Percentiles rank a stretch among this genome's conserved stretches.
Evolutionary conservation across 1,140 invertebrate genomes (phyloP).

Genomic region (Drosophila bocqueti): DNA sequence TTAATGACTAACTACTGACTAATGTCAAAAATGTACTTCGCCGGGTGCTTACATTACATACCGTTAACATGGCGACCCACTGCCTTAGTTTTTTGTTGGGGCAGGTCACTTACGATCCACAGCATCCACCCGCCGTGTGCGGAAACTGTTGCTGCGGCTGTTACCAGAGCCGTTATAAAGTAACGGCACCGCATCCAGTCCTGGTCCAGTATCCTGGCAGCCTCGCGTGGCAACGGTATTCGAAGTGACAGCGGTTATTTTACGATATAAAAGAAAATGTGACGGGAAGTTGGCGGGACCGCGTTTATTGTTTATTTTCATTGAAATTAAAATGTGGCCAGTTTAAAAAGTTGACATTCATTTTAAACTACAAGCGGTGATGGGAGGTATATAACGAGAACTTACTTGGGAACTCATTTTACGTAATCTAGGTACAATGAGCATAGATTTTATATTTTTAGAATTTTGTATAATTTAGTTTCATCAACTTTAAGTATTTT

Average conservation of each 20-base stretch:
- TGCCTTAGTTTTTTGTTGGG: slow-evolving; percentile 55
- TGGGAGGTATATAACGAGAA: not conserved
- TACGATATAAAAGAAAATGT: slow-evolving; percentile 15
- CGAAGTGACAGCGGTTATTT: not conserved
- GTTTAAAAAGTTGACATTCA: not conserved
- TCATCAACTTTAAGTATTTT: not conserved
- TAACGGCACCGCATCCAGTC: slow-evolving; percentile 42
- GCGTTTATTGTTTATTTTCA: slow-evolving; percentile 10
- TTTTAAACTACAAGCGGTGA: not conserved
- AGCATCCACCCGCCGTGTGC: slow-evolving; percentile 3
- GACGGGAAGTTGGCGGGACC: slow-evolving; percentile 31
- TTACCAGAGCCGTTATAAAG: slow-evolving; percentile 65
- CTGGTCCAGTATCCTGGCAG: slow-evolving; percentile 64
- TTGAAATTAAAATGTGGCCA: not conserved
- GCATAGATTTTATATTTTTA: not conserved
- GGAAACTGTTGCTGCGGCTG: slow-evolving; percentile 42
- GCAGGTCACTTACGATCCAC: slow-evolving; percentile 79
- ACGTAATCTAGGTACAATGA: not conserved
- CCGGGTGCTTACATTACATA: not conserved
- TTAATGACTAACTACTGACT: too few species aligned
- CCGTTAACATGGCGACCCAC: slow-evolving; percentile 63
- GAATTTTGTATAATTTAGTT: not conserved
- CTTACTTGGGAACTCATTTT: too few species aligned
- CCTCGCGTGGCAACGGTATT: slow-evolving; percentile 60
- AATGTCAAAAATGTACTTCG: too few species aligned